Percentiles rank a stretch among this genome's conserved stretches.
Conservation (phyloP, 1,140 invertebrate genomes). For the Hesperophylax magnus region DNA sequence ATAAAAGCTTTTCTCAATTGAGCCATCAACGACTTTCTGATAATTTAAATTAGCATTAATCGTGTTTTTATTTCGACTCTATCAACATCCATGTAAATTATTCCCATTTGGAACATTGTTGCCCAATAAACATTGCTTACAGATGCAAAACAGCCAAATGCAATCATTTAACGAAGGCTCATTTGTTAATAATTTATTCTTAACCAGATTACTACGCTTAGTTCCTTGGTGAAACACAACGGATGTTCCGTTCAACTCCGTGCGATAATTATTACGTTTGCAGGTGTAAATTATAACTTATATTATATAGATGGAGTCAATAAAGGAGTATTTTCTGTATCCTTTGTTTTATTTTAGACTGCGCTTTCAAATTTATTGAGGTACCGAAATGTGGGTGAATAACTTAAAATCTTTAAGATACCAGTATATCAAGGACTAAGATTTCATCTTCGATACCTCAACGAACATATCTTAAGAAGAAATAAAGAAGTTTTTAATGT, state of each 20-base stretch:
- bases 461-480: no score
- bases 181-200: slow-evolving; percentile 17
- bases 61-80: no score
- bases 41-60: no score
- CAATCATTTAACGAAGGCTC: not conserved
- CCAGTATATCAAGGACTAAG: not conserved
- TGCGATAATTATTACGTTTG: slow-evolving; percentile 28
- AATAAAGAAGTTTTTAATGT: no score
- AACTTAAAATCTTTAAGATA: not conserved
- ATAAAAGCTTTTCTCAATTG: no score
- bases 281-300: slow-evolving; percentile 37
- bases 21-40: no score
- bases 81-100: no score
- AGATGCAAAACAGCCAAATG: not conserved
- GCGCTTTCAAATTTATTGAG: not conserved
- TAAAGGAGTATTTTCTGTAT: not conserved
- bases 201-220: not conserved
- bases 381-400: not conserved
- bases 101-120: not conserved
- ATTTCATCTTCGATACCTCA: not conserved
- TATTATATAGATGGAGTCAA: not conserved
- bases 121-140: not conserved
- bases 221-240: slow-evolving; percentile 26
- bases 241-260: slow-evolving; percentile 31
- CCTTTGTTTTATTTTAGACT: slow-evolving; percentile 5